Evolutionary conservation across 2,888 invertebrate species (phyloP).

Genomic region (Drosophila macrospina): DNA sequence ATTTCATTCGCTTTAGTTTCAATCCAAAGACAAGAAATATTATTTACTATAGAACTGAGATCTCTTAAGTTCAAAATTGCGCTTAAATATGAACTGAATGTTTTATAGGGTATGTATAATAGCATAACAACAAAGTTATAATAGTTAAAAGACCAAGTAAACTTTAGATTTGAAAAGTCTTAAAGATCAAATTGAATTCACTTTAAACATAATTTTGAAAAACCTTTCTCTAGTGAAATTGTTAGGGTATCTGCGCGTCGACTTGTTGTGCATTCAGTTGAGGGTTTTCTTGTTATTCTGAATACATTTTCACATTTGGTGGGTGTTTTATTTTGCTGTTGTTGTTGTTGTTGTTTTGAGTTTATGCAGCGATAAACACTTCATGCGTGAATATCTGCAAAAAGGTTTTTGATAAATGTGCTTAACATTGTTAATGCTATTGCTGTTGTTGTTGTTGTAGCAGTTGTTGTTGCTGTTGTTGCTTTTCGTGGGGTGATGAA

Average conservation of each 20-base stretch:
- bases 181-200: neutral
- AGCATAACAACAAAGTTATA: neutral
- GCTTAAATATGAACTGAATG: too few species aligned
- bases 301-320: constrained; percentile 67
- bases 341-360: constrained; percentile 30
- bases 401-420: constrained; percentile 69
- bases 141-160: neutral
- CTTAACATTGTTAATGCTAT: constrained; percentile 52
- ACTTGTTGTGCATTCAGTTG: neutral
- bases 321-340: constrained; percentile 64
- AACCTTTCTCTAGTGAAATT: neutral
- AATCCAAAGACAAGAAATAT: too few species aligned
- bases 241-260: constrained; percentile 32
- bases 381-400: constrained; percentile 82
- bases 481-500: constrained; percentile 62
- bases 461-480: constrained; percentile 28
- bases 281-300: constrained; percentile 39
- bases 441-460: constrained; percentile 35
- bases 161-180: neutral
- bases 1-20: too few species aligned
- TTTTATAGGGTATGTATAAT: too few species aligned
- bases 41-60: too few species aligned
- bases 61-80: too few species aligned
- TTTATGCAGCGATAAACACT: constrained; percentile 78
- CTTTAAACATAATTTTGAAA: too few species aligned